These are phyloP conservation scores for Coracopsis vasa DNA, from an alignment of 2,113 vertebrate species.

Conservation along the genomic window DNA sequence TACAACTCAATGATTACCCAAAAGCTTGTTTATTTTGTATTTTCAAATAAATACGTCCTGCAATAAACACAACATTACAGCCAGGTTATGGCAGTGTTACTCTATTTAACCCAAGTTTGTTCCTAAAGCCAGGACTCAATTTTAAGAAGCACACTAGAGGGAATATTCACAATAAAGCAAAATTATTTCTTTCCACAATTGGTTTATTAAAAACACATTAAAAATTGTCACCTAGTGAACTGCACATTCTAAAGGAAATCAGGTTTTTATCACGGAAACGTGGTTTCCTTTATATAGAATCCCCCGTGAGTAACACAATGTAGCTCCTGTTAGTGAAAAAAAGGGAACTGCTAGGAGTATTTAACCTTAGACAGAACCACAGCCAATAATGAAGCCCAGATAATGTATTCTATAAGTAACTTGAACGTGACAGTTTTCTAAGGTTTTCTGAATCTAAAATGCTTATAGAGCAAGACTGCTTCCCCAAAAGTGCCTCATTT, in stretches of 20 bases:
- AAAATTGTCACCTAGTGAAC: constrained; percentile 51
- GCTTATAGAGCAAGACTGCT: background rate
- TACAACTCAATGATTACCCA: background rate
- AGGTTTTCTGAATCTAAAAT: background rate
- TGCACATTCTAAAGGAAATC: constrained; percentile 43
- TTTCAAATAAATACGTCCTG: background rate
- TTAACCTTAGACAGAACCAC: constrained; percentile 7
- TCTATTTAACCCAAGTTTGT: background rate
- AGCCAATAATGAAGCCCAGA: background rate
- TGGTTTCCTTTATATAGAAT: constrained; percentile 51
- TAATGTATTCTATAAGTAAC: background rate
- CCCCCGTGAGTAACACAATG: constrained; percentile 16
- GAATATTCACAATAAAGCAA: constrained; percentile 25
- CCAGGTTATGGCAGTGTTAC: background rate
- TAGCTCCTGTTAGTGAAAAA: constrained; percentile 38
- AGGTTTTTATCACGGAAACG: constrained; percentile 9
- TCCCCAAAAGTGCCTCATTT: background rate
- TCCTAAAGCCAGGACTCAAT: background rate
- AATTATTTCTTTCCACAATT: constrained; percentile 35
- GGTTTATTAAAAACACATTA: constrained; percentile 41
- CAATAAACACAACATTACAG: background rate
- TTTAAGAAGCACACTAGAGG: background rate
- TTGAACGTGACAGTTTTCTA: background rate
- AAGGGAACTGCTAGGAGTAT: background rate
- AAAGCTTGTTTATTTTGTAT: background rate